A percentile compares a stretch with the other conserved stretches of the same genome.
These are phyloP conservation scores for Spodoptera frugiperda DNA, from an alignment of 1,140 invertebrate species.

Conservation along the genomic window DNA sequence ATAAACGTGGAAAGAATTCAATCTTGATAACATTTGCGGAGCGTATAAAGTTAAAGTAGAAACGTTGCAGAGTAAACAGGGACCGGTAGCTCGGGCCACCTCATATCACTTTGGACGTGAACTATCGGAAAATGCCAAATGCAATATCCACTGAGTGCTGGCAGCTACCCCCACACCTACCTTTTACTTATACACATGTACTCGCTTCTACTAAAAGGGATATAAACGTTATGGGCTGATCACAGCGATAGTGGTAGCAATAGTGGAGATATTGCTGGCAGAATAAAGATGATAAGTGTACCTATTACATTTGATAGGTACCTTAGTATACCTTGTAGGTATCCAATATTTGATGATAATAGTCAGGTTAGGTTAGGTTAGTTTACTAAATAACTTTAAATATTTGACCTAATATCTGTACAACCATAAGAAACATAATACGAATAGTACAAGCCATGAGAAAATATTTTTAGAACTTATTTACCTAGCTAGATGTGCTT, in stretches of 20 bases:
- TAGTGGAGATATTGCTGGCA: too few relatives aligned
- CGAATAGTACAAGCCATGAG: too few relatives aligned
- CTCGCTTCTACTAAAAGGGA: slow-evolving; percentile 22
- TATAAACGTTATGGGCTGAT: slow-evolving; percentile 16
- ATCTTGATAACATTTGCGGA: neutral
- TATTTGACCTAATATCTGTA: too few relatives aligned
- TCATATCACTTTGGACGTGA: neutral
- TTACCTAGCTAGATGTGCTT: too few relatives aligned
- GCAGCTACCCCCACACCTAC: neutral
- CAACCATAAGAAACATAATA: too few relatives aligned
- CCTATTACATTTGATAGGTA: too few relatives aligned
- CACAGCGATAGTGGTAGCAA: slow-evolving; percentile 9
- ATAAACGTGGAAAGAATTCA: neutral
- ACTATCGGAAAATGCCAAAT: slow-evolving; percentile 10
- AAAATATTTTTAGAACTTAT: too few relatives aligned
- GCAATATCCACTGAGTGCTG: slow-evolving; percentile 24
- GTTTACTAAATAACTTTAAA: too few relatives aligned
- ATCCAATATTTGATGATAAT: too few relatives aligned
- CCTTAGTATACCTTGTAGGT: too few relatives aligned
- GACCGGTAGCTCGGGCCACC: neutral
- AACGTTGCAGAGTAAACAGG: slow-evolving; percentile 10
- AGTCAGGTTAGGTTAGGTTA: too few relatives aligned
- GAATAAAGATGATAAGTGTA: too few relatives aligned
- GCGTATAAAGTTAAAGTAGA: slow-evolving; percentile 10
- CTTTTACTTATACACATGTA: slow-evolving; percentile 13